A percentile compares a stretch with the other conserved stretches of the same genome.
phyloP scores from a whole-genome alignment of 2,113 vertebrate genomes.

The Calypte anna region DNA sequence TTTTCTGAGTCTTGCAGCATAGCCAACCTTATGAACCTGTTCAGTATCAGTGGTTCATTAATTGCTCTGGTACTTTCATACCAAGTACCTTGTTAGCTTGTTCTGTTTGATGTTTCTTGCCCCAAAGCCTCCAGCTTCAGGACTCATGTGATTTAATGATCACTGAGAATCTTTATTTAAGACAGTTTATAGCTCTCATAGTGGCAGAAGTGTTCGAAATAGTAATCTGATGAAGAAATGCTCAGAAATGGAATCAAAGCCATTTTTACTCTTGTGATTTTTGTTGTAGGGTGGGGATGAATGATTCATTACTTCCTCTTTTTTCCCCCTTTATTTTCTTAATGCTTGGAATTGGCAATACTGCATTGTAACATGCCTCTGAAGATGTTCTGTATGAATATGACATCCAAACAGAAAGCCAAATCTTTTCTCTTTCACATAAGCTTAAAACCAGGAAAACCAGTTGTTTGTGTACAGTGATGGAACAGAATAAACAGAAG shows the following conservation, averaged over 20 bases:
- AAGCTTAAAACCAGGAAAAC: constrained; percentile 35
- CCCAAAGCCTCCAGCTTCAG: neutral
- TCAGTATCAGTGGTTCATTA: neutral
- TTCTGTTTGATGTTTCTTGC: neutral
- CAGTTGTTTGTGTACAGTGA: neutral
- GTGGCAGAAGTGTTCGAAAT: constrained; percentile 14
- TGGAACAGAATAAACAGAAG: constrained; percentile 23
- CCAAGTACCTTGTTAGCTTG: neutral
- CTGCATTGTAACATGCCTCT: constrained; percentile 28
- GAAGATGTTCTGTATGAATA: constrained; percentile 66
- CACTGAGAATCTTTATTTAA: neutral
- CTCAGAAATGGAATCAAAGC: constrained; percentile 49
- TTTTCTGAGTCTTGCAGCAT: neutral
- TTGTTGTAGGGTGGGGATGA: constrained; percentile 23
- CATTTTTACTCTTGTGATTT: constrained; percentile 60
- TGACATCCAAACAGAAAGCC: constrained; percentile 48
- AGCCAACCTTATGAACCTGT: neutral
- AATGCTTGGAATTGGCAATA: constrained; percentile 15
- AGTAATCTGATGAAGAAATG: constrained; percentile 33
- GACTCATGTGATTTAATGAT: neutral
- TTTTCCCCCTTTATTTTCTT: constrained; percentile 1
- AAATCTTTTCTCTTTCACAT: constrained; percentile 58
- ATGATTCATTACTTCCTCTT: constrained; percentile 41
- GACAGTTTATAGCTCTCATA: neutral
- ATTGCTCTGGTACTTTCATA: neutral